Percentiles rank a stretch among this genome's conserved stretches.
Conservation (phyloP, 2,888 invertebrate species). For the Coronaproctus castanopsis region DNA sequence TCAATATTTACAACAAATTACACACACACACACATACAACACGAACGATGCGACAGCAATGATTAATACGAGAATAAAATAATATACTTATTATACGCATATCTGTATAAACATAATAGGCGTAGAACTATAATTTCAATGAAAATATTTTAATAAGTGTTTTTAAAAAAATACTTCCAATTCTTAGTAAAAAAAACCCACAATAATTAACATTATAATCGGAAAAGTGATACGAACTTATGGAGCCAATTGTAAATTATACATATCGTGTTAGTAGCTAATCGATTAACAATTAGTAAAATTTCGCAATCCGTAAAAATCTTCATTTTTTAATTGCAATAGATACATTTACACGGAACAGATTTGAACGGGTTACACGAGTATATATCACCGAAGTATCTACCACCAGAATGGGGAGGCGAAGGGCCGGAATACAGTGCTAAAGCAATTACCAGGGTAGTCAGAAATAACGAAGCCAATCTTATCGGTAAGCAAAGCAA, state of each 20-base stretch:
- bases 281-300: too few relatives aligned
- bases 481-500: conserved; percentile 8
- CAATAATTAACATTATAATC: too few relatives aligned
- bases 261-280: too few relatives aligned
- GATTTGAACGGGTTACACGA: conserved; percentile 27
- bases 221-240: too few relatives aligned
- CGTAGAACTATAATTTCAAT: too few relatives aligned
- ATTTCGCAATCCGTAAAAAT: too few relatives aligned
- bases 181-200: too few relatives aligned
- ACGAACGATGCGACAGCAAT: neutral
- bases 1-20: neutral
- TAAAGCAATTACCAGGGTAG: conserved; percentile 9
- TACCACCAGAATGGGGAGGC: conserved; percentile 29
- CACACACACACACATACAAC: neutral
- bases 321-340: too few relatives aligned
- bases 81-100: neutral
- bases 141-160: too few relatives aligned
- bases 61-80: neutral
- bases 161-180: too few relatives aligned
- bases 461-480: conserved; percentile 10
- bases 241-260: too few relatives aligned
- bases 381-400: conserved; percentile 25
- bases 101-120: too few relatives aligned
- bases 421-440: conserved; percentile 8
- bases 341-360: conserved; percentile 30